Conservation (phyloP, 2,113 vertebrate species). For the Nibea albiflora region DNA sequence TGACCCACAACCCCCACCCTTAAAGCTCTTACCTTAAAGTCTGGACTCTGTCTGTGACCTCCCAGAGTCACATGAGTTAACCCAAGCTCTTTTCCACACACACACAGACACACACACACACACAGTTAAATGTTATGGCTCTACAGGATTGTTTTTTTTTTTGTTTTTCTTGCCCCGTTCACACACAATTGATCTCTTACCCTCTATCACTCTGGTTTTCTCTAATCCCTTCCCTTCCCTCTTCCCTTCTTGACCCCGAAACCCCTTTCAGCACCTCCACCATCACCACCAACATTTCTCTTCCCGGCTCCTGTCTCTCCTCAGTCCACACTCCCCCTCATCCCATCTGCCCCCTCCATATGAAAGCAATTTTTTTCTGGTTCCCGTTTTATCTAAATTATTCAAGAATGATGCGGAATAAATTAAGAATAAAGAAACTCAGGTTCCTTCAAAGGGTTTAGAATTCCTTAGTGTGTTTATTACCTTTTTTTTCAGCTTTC, state of each 20-base stretch:
- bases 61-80: conserved; percentile 65
- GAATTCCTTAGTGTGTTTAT: not conserved
- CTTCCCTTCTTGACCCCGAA: conserved; percentile 24
- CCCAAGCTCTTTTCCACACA: conserved; percentile 33
- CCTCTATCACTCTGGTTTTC: conserved; percentile 12
- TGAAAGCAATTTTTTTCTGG: conserved; percentile 8
- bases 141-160: conserved; percentile 13
- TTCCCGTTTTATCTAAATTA: conserved; percentile 15
- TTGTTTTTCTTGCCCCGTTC: not conserved
- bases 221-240: conserved; percentile 25
- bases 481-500: not conserved
- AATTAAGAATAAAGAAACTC: not conserved
- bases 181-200: conserved; percentile 59
- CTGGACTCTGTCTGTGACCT: conserved; percentile 48
- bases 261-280: conserved; percentile 21
- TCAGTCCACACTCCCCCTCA: not conserved
- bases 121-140: conserved; percentile 26
- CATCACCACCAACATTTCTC: conserved; percentile 24
- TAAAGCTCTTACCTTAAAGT: conserved; percentile 31
- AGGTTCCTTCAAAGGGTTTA: not conserved
- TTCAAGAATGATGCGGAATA: not conserved
- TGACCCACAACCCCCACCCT: conserved; percentile 22
- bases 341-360: conserved; percentile 2
- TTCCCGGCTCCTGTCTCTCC: conserved; percentile 2
- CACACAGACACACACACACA: conserved; percentile 49